Percentiles rank a stretch among this genome's conserved stretches.
These are phyloP conservation scores for Chrosomus eos DNA, from an alignment of 2,797 vertebrate genomes.

Conservation along the genomic window DNA sequence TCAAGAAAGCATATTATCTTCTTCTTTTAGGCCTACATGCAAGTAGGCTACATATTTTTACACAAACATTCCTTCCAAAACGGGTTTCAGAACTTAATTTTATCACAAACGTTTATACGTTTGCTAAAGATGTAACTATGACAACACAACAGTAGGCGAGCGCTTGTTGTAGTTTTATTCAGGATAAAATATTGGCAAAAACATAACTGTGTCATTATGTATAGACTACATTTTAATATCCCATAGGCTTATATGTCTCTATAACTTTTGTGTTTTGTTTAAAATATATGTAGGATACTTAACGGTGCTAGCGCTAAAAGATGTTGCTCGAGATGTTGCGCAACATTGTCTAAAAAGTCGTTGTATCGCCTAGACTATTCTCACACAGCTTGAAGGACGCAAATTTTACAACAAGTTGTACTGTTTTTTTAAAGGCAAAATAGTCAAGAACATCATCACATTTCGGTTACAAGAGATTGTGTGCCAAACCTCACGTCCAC, in stretches of 20 bases:
- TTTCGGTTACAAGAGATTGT: background rate
- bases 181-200: background rate
- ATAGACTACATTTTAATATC: background rate
- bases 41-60: background rate
- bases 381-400: background rate
- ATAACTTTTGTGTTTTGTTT: background rate
- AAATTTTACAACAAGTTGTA: background rate
- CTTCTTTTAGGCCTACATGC: background rate
- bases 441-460: background rate
- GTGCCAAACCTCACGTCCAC: conserved; percentile 48
- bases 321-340: background rate
- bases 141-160: background rate
- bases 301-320: background rate
- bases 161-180: background rate
- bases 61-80: background rate
- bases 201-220: background rate
- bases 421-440: background rate
- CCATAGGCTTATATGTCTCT: too few species aligned
- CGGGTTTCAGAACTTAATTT: background rate
- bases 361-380: background rate
- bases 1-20: too few species aligned
- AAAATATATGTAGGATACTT: background rate
- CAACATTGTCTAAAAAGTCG: background rate
- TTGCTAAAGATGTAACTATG: background rate
- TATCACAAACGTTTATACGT: background rate